A percentile compares a stretch with the other conserved stretches of the same genome.
phyloP scores from a whole-genome alignment of 2,888 invertebrate genomes.

The Myopa testacea region DNA sequence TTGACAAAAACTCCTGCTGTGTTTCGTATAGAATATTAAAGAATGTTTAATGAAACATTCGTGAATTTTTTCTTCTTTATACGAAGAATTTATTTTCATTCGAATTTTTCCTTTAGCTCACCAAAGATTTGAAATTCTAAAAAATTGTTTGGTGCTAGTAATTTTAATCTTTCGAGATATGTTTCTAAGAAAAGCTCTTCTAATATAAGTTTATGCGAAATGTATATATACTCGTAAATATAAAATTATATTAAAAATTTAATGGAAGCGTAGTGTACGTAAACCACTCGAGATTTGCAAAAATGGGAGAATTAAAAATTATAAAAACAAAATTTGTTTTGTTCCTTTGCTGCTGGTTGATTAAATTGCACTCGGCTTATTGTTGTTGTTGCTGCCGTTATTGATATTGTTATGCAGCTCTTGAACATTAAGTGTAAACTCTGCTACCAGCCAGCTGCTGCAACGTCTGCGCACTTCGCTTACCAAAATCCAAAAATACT shows the following conservation, averaged over 20 bases:
- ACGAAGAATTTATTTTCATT: not conserved
- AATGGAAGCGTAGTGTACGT: not conserved
- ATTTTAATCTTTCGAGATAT: no score
- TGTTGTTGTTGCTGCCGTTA: not conserved
- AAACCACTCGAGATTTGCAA: not conserved
- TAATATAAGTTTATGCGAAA: not conserved
- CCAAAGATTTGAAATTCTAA: no score
- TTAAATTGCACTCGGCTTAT: conserved; percentile 18
- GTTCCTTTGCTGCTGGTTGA: conserved; percentile 3
- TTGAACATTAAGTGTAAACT: no score
- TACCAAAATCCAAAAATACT: conserved; percentile 58
- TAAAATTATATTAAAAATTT: conserved; percentile 31
- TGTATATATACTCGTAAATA: conserved; percentile 22
- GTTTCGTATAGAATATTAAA: no score
- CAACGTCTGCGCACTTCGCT: conserved; percentile 59
- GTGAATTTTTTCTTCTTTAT: not conserved
- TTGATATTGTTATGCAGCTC: conserved; percentile 36
- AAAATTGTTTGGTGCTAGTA: no score
- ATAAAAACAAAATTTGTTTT: conserved; percentile 14
- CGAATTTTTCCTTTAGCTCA: no score
- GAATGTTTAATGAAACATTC: not conserved
- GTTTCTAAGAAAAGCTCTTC: no score
- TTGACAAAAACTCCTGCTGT: not conserved
- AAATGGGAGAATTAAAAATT: conserved; percentile 24
- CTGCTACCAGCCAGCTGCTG: conserved; percentile 39